Conservation (phyloP, 2,888 invertebrate species). For the Drosophila hamatofila region DNA sequence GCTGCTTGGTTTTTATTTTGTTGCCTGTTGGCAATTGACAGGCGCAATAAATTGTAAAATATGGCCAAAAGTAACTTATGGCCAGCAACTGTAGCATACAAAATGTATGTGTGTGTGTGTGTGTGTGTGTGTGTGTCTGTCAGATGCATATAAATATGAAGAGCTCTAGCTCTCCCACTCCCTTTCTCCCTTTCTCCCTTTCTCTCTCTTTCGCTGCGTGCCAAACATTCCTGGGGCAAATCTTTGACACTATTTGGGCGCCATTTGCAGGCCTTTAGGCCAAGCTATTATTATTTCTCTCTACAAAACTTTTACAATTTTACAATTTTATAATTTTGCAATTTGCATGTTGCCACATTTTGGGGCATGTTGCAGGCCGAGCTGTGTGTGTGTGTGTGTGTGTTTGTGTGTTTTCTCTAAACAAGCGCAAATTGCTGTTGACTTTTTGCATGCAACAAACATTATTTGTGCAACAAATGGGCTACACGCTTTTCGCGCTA, state of each 20-base stretch:
- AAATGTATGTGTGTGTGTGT: conserved; percentile 15
- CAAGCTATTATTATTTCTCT: conserved; percentile 23
- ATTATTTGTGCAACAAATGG: conserved; percentile 44
- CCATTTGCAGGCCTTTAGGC: conserved; percentile 37
- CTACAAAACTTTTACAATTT: conserved; percentile 18
- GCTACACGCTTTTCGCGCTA: conserved; percentile 25
- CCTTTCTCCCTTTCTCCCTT: neutral
- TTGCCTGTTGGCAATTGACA: conserved; percentile 73
- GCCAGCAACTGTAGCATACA: conserved; percentile 23
- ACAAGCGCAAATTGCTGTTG: conserved; percentile 30
- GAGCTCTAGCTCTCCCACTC: neutral
- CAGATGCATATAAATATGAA: conserved; percentile 31
- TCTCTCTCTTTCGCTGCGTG: neutral
- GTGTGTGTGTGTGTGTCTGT: conserved; percentile 30
- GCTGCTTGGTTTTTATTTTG: conserved; percentile 21
- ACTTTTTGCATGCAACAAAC: conserved; percentile 42
- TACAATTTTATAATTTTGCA: neutral
- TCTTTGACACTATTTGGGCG: conserved; percentile 52
- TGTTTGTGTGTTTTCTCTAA: conserved; percentile 28
- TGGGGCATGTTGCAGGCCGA: neutral
- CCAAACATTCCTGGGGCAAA: conserved; percentile 9
- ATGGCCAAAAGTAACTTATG: conserved; percentile 68
- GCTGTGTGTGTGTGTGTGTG: conserved; percentile 17
- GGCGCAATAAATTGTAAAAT: conserved; percentile 77
- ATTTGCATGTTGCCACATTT: conserved; percentile 12